Evolutionary conservation across 2,113 vertebrate species (phyloP).

Genomic region (Tympanuchus pallidicinctus): DNA sequence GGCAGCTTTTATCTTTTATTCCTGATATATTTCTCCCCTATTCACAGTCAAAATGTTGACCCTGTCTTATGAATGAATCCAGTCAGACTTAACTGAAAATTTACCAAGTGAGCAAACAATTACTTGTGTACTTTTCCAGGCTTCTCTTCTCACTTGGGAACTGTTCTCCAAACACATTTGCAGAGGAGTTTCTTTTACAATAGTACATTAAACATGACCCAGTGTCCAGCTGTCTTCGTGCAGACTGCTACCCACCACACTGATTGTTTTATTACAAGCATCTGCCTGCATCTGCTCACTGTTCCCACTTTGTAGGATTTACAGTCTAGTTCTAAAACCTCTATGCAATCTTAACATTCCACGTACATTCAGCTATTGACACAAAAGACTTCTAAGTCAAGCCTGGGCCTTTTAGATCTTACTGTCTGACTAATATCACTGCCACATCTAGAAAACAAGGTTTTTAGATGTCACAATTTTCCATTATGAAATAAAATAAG

Average conservation of each 20-base stretch:
- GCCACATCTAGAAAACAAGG: background rate
- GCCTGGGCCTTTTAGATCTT: background rate
- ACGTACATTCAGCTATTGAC: background rate
- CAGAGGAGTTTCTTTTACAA: background rate
- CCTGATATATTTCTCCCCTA: background rate
- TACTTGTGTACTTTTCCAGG: background rate
- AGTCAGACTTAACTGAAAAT: constrained; percentile 18
- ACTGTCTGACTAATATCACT: background rate
- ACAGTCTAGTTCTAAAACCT: background rate
- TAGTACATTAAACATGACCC: background rate
- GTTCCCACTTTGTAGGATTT: background rate
- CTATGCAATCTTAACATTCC: background rate
- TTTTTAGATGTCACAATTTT: background rate
- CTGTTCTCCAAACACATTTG: background rate
- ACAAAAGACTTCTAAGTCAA: background rate
- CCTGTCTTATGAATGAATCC: background rate
- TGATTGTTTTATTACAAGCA: background rate
- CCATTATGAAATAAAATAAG: background rate
- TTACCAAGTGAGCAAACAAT: constrained; percentile 37
- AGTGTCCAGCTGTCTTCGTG: accelerated
- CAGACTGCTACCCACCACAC: background rate
- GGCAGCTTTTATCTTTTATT: background rate
- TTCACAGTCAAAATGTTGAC: constrained; percentile 9
- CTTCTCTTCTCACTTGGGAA: background rate
- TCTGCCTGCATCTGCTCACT: background rate